Base-by-base conservation (phyloP, 2,888 invertebrate species). In the Papilio protenor region DNA sequence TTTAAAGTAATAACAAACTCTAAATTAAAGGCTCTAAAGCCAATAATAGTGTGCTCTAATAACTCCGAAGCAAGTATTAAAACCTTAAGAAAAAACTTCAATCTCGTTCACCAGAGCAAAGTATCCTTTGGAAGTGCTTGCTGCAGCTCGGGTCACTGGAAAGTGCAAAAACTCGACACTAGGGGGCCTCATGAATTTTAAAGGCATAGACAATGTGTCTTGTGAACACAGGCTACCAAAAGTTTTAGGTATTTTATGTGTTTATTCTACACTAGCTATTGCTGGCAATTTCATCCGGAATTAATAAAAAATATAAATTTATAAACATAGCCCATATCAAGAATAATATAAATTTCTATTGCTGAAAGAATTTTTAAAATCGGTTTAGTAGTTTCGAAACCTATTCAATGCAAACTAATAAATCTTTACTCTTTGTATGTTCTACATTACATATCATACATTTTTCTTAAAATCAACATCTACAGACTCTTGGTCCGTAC, bases 111-210 rank as follows among this genome's bases (percentile, higher is more conserved):
- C 47, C 55, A 2, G 73, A 8, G n/a, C 45, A 72, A 52, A 72
- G 59, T 52, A 21, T n/a, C 49, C 27, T 72, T 71, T 76, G 47
- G 70, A 70, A 76, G 59, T 57, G 11, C 14, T 71, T 40, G 16
- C 73, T 45, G 55, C 57, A 27, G 64, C 52, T 45, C 73, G 14
- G 73, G 77, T 77, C 77, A 73, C 61, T 74, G 61, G 61, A 66
- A 77, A 73, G 45, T 77, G 47, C 66, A 74, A 77, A 77, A 73
- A 74, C 57, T 45, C 66, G 47, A 74, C 74, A 71, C 74, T 59
- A 71, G 75, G 75, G 70, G 71, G 73, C 14, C 80, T 78, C 79
- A 81, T 81, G 80, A 81, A 81, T 81, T 81, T 81, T 79, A 78
- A 81, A 81, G 71, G 64, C 16, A 77, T 75, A 75, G 77, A 75